Evolutionary conservation across 2,797 vertebrate species (phyloP).

Genomic region (Phyllotis vaccarum): DNA sequence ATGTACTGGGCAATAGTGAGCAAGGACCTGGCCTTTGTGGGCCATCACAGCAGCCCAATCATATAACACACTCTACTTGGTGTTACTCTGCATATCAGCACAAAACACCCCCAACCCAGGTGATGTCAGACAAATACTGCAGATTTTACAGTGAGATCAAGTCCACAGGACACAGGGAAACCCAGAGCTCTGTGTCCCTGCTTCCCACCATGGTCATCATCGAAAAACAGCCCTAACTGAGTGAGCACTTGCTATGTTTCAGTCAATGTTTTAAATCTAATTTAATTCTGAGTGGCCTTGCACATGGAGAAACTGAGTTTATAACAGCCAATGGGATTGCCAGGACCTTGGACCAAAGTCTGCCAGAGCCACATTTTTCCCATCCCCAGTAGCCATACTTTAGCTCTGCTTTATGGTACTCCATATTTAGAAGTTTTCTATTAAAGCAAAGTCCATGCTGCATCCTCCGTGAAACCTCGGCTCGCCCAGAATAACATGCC

Average conservation of each 20-base stretch:
- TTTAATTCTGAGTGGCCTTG: too few species aligned
- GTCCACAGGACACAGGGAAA: rapidly evolving
- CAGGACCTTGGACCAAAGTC: rapidly evolving
- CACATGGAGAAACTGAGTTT: neutral
- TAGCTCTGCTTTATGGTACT: neutral
- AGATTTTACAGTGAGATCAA: neutral
- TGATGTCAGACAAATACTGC: rapidly evolving
- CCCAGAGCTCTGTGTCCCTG: neutral
- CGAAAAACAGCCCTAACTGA: rapidly evolving
- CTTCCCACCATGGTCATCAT: neutral
- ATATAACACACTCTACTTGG: rapidly evolving
- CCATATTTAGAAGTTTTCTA: neutral
- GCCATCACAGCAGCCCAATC: neutral
- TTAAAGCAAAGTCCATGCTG: neutral
- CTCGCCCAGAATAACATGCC: neutral
- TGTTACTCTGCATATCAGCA: rapidly evolving
- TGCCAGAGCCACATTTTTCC: neutral
- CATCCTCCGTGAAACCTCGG: neutral
- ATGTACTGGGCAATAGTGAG: rapidly evolving
- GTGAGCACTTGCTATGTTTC: rapidly evolving
- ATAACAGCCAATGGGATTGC: too few species aligned
- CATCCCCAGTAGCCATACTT: rapidly evolving
- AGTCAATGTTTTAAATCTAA: too few species aligned
- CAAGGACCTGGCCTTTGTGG: neutral
- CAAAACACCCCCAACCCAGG: rapidly evolving